Evolutionary conservation across 2,797 vertebrate genomes (phyloP).

Genomic region (Scomberomorus guttatus): DNA sequence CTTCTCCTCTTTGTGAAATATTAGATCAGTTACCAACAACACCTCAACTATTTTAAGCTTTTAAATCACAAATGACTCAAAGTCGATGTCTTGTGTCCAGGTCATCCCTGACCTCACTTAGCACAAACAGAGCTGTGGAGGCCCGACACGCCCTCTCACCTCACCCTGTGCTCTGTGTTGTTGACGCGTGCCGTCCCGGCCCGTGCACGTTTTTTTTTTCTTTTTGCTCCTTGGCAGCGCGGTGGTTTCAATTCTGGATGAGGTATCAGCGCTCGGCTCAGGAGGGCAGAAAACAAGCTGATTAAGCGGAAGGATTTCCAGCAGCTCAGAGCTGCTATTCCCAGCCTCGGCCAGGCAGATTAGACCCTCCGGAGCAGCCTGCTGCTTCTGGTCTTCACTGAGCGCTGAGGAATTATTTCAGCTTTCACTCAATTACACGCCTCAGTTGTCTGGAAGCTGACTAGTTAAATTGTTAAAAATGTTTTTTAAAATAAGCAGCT

Average conservation of each 20-base stretch:
- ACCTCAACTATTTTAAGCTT: neutral
- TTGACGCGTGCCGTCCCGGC: neutral
- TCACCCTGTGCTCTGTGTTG: neutral
- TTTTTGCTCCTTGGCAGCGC: neutral
- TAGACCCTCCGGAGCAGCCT: slow-evolving; percentile 56
- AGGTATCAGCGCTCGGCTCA: slow-evolving; percentile 39
- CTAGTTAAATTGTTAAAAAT: neutral
- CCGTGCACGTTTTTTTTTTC: neutral
- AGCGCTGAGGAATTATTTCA: neutral
- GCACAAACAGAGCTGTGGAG: neutral
- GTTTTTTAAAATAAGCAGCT: too few relatives aligned
- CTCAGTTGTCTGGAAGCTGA: slow-evolving; percentile 11
- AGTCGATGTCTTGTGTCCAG: neutral
- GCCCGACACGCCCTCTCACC: slow-evolving; percentile 10
- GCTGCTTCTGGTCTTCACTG: slow-evolving; percentile 1
- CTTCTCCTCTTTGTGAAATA: neutral
- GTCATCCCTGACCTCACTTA: neutral
- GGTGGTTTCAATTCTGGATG: neutral
- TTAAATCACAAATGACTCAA: neutral
- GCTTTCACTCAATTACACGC: slow-evolving; percentile 31
- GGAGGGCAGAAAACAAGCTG: slow-evolving; percentile 70
- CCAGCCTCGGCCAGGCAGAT: slow-evolving; percentile 53
- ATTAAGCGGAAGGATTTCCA: slow-evolving; percentile 72
- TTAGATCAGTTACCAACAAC: neutral
- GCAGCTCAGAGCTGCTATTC: slow-evolving; percentile 80